Evolutionary conservation across 2,113 vertebrate species (phyloP), one percentile per base, ranked within the genome.

Genomic region (Ceuthmochares aereus): DNA sequence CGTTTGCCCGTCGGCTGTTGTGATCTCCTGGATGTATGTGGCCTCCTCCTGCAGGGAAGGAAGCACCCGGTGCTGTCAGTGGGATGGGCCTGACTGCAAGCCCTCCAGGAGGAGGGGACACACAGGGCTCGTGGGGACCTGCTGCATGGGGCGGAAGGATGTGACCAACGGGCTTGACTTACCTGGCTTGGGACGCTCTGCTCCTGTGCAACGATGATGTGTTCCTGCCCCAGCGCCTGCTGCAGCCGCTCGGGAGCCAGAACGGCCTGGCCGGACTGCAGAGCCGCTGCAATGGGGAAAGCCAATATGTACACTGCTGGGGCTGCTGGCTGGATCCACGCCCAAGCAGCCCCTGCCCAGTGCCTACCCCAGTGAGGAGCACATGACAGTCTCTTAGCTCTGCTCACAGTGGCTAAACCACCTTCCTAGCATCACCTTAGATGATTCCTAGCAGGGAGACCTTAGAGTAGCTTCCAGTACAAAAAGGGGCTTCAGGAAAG

Each of bases 1-100:
- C 0, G 98, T 99, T 97, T 99, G 99, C 21, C 99, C 99, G 0
- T 99, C 99, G 5, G 99, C 98, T 3, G 99, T 99, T 4, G 99
- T 99, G 85, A 99, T 99, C 96, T 99, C 99, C 93, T 99, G 99
- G 97, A 99, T 99, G 83, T 99, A 99, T 1, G 99, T 88, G 12
- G 99, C 98, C 84, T 99, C 99, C 95, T 99, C 99, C 99, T 99
- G 97, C 89, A 81, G 9, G 3, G 22, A 73, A 62, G 15, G 15
- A 13, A 73, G 22, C 7, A 6, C 55, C 8, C 32, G 1, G 20
- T 0, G 3, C 54, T 7, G 17, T 76, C 22, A 15, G 55, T 0
- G 2, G 9, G 8, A 25, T 22, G 36, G 19, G 14, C 20, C 27
- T 13, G 14, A n/a, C 32, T 1, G 8, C 10, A 11, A 25, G n/a